Base-by-base conservation (phyloP, 2,113 vertebrate genomes). In the Gasterosteus nipponicus region DNA sequence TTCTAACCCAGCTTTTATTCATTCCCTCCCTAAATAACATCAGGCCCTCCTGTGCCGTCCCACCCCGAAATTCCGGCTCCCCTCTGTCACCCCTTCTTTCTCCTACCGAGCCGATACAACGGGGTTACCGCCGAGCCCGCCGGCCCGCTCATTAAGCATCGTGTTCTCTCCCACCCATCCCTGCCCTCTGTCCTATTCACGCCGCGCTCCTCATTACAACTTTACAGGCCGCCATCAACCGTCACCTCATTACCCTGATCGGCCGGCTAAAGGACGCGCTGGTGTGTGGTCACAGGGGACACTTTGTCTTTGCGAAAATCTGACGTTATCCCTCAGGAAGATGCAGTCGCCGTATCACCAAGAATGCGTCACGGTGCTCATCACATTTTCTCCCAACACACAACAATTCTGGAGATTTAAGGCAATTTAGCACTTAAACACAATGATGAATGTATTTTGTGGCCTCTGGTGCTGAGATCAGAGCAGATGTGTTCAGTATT, bases 1-100 rank as follows among this genome's bases (percentile, higher is more conserved):
- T 91, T 92, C 89, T 72, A 90, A 89, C 89, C 85, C 89, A 85
- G 83, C 87, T 89, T 87, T 93, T 90, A 93, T 93, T 92, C 90
- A 87, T 91, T 26, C 81, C 78, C 77, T 85, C 80, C 83, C 90
- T 89, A 85, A 88, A 88, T 89, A 91, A 91, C 88, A 85, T 80
- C 77, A 69, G 70, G 78, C 89, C 86, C 87, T 91, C 86, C 83
- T 89, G 85, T 60, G 82, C 86, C 82, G 81, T 90, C 84, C 90
- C 83, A 80, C 88, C 86, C 81, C 79, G 74, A 87, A 86, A 91
- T 87, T 87, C 88, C 80, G 14, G 75, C 35, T 86, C 80, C 76
- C 88, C 85, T 80, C 84, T 80, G 79, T 84, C 80, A 85, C 88
- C 87, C 77, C 83, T 70, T 86, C 84, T 85, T 88, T 73, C 80